Percentiles rank a stretch among this genome's conserved stretches.
These are phyloP conservation scores for Palythoa grandiflora DNA, from an alignment of 92 coral and sea anemone species.

Conservation along the genomic window DNA sequence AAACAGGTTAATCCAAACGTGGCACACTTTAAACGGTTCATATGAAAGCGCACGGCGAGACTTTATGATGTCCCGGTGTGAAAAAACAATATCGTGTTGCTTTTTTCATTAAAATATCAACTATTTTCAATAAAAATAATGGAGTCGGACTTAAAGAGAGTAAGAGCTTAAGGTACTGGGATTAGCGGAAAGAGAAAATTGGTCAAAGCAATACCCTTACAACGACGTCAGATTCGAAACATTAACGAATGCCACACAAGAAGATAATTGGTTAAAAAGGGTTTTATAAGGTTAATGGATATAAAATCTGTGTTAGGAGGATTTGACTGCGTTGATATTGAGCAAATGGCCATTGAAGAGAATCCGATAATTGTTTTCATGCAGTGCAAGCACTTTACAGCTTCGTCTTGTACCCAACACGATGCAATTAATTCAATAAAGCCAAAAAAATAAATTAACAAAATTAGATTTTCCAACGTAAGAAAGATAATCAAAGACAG, in stretches of 20 bases:
- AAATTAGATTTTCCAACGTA: not conserved
- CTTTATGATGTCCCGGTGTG: slow-evolving; percentile 23
- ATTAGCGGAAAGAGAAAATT: slow-evolving; percentile 39
- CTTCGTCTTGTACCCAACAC: slow-evolving; percentile 2
- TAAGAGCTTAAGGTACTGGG: slow-evolving; percentile 25
- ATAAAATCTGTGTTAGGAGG: not conserved
- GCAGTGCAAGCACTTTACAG: not conserved
- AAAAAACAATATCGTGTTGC: slow-evolving; percentile 22
- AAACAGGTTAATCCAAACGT: not conserved
- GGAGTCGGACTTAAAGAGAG: not conserved
- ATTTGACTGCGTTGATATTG: not conserved
- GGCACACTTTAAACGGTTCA: slow-evolving; percentile 26
- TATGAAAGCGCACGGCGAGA: not conserved
- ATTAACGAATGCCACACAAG: not conserved
- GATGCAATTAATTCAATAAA: slow-evolving; percentile 25
- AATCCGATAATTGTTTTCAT: slow-evolving; percentile 28
- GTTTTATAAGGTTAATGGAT: not conserved
- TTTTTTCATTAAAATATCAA: slow-evolving; percentile 12
- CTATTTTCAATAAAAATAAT: slow-evolving; percentile 20
- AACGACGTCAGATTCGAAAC: not conserved
- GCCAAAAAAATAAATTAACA: slow-evolving; percentile 13
- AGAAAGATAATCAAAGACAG: not conserved
- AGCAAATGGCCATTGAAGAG: not conserved
- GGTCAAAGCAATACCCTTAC: not conserved
- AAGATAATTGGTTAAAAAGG: not conserved